phyloP scores from a whole-genome alignment of 2,888 invertebrate genomes.

The Hetaerina titia region DNA sequence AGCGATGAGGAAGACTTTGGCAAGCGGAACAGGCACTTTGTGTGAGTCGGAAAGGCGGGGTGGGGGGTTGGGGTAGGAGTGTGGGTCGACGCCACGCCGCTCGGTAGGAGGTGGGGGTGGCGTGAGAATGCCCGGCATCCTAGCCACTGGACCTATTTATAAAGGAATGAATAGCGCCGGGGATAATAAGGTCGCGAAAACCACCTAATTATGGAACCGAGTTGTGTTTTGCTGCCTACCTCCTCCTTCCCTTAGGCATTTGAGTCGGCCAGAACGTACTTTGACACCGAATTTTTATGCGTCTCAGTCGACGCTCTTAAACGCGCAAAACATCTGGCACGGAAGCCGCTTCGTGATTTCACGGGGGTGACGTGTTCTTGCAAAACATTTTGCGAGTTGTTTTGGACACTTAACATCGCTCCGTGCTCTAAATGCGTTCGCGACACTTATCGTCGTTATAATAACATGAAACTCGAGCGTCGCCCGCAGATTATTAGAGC shows the following conservation, averaged over 20 bases:
- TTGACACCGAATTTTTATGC: not conserved
- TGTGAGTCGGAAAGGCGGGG: not conserved
- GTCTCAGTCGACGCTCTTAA: no score
- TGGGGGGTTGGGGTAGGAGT: not conserved
- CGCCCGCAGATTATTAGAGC: no score
- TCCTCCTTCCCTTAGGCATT: not conserved
- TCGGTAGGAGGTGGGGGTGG: not conserved
- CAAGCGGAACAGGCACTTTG: not conserved
- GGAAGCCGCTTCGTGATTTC: not conserved
- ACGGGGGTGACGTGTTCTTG: conserved; percentile 13
- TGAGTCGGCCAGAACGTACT: not conserved
- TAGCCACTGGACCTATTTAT: not conserved
- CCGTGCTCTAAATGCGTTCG: not conserved
- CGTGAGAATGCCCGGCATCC: not conserved
- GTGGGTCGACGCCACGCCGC: not conserved
- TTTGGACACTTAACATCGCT: not conserved
- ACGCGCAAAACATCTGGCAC: not conserved
- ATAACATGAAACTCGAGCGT: not conserved
- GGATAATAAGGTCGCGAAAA: conserved; percentile 21
- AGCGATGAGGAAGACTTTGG: conserved; percentile 22
- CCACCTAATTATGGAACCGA: conserved; percentile 21
- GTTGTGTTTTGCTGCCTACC: not conserved
- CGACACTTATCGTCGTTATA: not conserved
- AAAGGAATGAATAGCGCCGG: conserved; percentile 16
- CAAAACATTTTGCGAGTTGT: not conserved